Evolutionary conservation across 2,888 invertebrate species (phyloP), one percentile per base, ranked within the genome.

Genomic region (Tetragonula carbonaria): DNA sequence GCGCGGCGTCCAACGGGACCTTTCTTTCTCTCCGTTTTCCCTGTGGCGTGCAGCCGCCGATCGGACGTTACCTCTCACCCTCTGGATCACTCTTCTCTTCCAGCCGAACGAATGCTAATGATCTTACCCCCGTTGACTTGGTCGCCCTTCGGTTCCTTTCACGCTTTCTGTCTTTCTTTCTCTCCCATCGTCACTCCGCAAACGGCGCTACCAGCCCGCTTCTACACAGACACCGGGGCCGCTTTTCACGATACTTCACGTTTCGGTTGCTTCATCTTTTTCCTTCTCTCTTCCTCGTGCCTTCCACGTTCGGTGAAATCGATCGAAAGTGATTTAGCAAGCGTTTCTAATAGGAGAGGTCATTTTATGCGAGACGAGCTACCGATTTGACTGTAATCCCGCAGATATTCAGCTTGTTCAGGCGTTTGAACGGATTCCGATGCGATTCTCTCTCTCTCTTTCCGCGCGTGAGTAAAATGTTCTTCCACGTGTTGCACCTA

Each of bases 1-100:
- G 45, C 45, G 45, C 2, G 18, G 75, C 86, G 66, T 78, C 84
- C 87, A n/a, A 74, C 88, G 86, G 88, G 86, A 88, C 87, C 75
- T 33, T 62, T 53, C 53, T 8, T 74, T 84, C 72, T 66, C 82
- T 66, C 84, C 80, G 73, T 87, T 86, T 87, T 84, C 76, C 75
- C 85, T 84, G 83, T 72, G 76, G 82, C 82, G 82, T 76, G 85
- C 80, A 80, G 62, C 78, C 74, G 63, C 53, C 63, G 75, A 74
- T 80, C 85, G 71, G 66, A 71, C 63, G 59, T 79, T 66, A 53
- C 73, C 84, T 82, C 68, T 79, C 76, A 68, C 80, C 82, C 82
- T 50, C 38, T 50, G 76, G 55, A 71, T 23, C 23, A 23, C 65
- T 74, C 70, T 72, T 72, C 63, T 51, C 66, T 73, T 59, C 71